Percentiles rank a stretch among this genome's conserved stretches.
phyloP scores from a whole-genome alignment of 2,113 vertebrate species.

The Grammomys surdaster region DNA sequence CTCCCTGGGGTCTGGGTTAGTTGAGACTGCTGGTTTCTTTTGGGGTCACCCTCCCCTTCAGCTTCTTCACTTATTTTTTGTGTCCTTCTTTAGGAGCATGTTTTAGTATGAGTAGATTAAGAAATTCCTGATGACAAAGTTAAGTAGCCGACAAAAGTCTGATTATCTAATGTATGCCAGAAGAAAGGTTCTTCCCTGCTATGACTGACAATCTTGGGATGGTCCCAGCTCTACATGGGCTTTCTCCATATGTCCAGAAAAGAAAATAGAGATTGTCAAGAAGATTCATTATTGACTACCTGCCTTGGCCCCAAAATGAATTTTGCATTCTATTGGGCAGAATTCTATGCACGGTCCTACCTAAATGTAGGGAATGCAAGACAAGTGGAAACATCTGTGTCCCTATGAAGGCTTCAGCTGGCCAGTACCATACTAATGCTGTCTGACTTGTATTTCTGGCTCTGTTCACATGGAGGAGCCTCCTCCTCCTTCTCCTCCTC shows the following conservation, averaged over 20 bases:
- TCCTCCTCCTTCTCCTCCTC: fast-evolving
- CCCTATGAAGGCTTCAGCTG: background rate
- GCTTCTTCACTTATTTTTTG: background rate
- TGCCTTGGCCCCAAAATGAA: background rate
- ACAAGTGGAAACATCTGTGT: background rate
- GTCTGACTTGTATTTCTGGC: background rate
- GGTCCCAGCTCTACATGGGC: background rate
- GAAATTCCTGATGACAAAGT: background rate
- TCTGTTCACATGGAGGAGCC: background rate
- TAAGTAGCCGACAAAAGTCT: background rate
- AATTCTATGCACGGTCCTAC: background rate
- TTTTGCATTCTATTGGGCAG: background rate
- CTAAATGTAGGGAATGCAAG: background rate
- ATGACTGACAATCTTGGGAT: background rate
- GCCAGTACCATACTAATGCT: background rate
- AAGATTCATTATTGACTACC: background rate
- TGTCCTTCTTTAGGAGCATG: background rate
- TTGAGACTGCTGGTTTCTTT: no score
- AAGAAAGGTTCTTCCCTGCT: background rate
- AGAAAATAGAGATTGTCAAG: background rate
- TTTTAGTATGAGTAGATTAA: background rate
- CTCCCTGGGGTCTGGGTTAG: no score
- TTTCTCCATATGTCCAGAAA: background rate
- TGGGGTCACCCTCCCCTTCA: no score
- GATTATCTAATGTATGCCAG: background rate